Evolutionary conservation across 1,140 invertebrate species (phyloP).

Genomic region (Leptoteleia sp.): DNA sequence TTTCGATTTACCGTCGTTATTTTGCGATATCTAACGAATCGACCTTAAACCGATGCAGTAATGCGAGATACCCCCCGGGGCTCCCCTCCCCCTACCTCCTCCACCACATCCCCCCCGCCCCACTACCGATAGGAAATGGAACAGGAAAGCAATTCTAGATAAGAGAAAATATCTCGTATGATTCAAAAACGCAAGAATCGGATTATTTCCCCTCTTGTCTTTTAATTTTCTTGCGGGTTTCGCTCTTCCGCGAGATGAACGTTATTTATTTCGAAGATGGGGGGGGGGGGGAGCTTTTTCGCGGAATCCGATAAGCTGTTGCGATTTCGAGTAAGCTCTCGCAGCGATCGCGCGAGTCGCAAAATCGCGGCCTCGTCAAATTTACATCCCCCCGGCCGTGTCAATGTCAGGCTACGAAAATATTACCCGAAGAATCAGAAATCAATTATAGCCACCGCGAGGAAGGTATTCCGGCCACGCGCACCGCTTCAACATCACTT

Average conservation of each 20-base stretch:
- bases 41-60: slow-evolving; percentile 64
- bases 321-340: slow-evolving; percentile 35
- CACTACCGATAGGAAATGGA: slow-evolving; percentile 64
- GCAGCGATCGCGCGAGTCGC: slow-evolving; percentile 17
- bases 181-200: slow-evolving; percentile 67
- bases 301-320: slow-evolving; percentile 42
- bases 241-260: slow-evolving; percentile 33
- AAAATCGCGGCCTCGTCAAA: no score
- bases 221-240: slow-evolving; percentile 39
- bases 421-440: no score
- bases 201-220: slow-evolving; percentile 69
- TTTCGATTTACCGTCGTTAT: slow-evolving; percentile 74
- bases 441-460: no score
- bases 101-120: neutral
- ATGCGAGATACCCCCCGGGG: slow-evolving; percentile 38
- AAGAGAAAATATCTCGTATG: slow-evolving; percentile 74
- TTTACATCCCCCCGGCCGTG: no score
- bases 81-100: no score
- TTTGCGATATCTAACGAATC: slow-evolving; percentile 69
- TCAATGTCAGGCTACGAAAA: no score
- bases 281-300: slow-evolving; percentile 36
- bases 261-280: slow-evolving; percentile 25
- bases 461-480: no score
- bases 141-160: slow-evolving; percentile 74
- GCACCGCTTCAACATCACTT: no score